phyloP scores from a whole-genome alignment of 2,113 vertebrate species.

The Indicator maculatus region DNA sequence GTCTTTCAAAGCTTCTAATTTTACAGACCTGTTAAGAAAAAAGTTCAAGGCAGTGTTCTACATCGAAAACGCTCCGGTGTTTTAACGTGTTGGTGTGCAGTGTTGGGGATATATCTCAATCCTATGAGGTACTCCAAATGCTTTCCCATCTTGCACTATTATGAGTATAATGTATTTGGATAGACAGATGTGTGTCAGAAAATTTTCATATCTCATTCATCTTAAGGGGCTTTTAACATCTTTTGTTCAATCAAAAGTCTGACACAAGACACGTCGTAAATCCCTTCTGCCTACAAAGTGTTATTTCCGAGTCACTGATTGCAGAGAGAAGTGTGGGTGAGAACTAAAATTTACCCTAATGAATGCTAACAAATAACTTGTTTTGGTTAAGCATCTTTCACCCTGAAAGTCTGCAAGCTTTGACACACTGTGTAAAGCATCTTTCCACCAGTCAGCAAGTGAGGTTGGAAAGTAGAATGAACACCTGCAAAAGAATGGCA shows the following conservation, averaged over 20 bases:
- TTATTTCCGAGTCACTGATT: background rate
- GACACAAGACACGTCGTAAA: background rate
- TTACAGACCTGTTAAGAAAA: background rate
- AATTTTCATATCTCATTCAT: background rate
- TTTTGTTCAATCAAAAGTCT: background rate
- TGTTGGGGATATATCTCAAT: background rate
- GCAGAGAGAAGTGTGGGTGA: background rate
- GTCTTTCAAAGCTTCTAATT: constrained; percentile 4
- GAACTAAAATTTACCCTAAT: background rate
- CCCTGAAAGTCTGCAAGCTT: background rate
- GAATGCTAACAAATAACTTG: background rate
- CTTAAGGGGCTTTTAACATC: background rate
- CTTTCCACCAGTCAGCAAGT: background rate
- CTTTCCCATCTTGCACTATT: background rate
- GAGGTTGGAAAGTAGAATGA: background rate
- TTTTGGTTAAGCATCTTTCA: background rate
- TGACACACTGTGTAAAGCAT: background rate
- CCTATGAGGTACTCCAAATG: background rate
- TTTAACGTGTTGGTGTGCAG: background rate
- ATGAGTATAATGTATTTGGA: background rate
- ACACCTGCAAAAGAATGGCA: background rate
- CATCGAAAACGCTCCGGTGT: background rate
- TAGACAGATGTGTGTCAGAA: background rate
- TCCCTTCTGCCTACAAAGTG: background rate
- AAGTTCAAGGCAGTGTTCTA: background rate